These are phyloP conservation scores for Loris lydekkerianus DNA, from an alignment of 2,797 vertebrate species.

Conservation along the genomic window DNA sequence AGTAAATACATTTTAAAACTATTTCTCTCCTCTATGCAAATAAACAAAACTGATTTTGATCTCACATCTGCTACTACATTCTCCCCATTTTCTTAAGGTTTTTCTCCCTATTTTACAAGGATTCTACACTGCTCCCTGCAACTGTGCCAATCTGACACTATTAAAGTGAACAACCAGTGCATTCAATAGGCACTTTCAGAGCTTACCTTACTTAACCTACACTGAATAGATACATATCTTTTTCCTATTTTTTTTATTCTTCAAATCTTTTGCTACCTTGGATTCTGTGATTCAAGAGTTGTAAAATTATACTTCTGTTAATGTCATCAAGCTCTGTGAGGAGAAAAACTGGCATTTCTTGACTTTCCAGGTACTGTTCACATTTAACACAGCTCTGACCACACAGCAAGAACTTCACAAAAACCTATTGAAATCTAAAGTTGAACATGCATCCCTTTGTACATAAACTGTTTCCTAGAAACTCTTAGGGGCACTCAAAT, in stretches of 20 bases:
- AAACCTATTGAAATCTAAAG: neutral
- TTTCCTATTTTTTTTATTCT: neutral
- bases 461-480: neutral
- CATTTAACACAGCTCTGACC: neutral
- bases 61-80: neutral
- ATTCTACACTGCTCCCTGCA: neutral
- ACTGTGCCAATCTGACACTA: neutral
- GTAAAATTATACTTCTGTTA: neutral
- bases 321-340: neutral
- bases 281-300: neutral
- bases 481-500: neutral
- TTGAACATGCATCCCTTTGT: neutral
- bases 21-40: neutral
- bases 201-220: neutral
- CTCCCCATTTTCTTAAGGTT: neutral
- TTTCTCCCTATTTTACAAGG: neutral
- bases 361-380: neutral
- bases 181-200: neutral
- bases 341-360: neutral
- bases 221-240: neutral
- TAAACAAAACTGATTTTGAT: neutral
- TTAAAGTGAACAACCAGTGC: neutral
- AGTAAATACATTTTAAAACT: neutral
- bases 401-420: neutral
- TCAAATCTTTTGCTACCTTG: neutral